Base-by-base conservation (phyloP, 2,797 vertebrate genomes). In the Oceanodroma leucorhoa region DNA sequence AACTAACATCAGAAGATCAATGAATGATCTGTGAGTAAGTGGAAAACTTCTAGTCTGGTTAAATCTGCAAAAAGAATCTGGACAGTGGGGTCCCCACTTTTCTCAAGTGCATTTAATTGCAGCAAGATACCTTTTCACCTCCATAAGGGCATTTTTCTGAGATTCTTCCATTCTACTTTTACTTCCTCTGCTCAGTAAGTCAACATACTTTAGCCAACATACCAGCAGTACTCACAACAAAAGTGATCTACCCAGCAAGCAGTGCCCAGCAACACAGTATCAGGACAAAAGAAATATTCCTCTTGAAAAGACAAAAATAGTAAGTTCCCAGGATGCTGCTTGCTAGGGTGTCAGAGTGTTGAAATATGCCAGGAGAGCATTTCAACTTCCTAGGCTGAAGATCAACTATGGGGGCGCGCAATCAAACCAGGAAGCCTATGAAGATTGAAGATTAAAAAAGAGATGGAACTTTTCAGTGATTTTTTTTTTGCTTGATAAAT, bases 11-110 rank as follows among this genome's bases (percentile, higher is more conserved):
- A 95, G 65, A 93, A 95, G 85, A 96, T 93, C 82, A 95, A 93
- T 95, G 89, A 86, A 84, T 83, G 73, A 97, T 95, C 86, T 94
- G 58, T 90, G 95, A 95, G 46, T 90, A 94, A 95, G 84, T 83
- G 58, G 75, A 97, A 97, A 97, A 80, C 19, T 83, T 97, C 32
- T 87, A 38, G 11, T 77, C 81, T 91, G 90, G 84, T 83, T 89
- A 77, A 87, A 91, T 88, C 80, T 94, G 48, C 34, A 82, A 69
- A 89, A 67, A 58, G 23, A 75, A 82, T 91, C 50, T 80, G 66
- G 84, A 70, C 73, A 79, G 38, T 61, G 24, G 18, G 45, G 36
- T 83, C 38, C 30, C 30, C 43, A 41, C 15, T n/a, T 62, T 78
- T 94, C 58, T 85, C 41, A 41, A 57, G 40, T 75, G 36, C n/a